These are phyloP conservation scores for Bursaphelenchus mucronatus DNA, from an alignment of 1,140 invertebrate species.

Conservation along the genomic window DNA sequence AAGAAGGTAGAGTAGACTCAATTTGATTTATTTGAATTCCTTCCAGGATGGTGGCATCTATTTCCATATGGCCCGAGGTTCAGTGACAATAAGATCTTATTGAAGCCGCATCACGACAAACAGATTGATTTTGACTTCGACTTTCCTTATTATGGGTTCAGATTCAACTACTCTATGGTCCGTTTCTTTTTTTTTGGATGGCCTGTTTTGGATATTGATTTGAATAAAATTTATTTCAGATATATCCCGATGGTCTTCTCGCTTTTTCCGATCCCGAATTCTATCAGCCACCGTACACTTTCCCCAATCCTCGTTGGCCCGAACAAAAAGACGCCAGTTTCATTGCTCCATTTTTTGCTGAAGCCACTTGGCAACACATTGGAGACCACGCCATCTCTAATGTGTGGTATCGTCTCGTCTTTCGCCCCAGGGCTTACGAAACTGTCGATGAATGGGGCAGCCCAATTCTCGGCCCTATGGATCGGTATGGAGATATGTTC, in stretches of 20 bases:
- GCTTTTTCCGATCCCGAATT: conserved; percentile 50
- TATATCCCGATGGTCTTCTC: conserved; percentile 37
- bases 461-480: conserved; percentile 31
- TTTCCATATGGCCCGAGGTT: conserved; percentile 39
- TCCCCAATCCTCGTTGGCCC: conserved; percentile 80
- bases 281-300: conserved; percentile 76
- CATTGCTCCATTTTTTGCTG: conserved; percentile 85
- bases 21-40: conserved; percentile 6
- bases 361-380: conserved; percentile 60
- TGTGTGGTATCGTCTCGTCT: conserved; percentile 45
- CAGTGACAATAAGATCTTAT: conserved; percentile 29
- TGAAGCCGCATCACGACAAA: conserved; percentile 55
- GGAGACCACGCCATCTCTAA: conserved; percentile 45
- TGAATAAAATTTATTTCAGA: conserved; percentile 23
- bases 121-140: conserved; percentile 68
- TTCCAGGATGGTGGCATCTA: conserved; percentile 40
- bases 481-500: conserved; percentile 38
- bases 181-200: conserved; percentile 49
- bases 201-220: neutral
- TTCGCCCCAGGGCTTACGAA: conserved; percentile 35
- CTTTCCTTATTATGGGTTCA: conserved; percentile 84
- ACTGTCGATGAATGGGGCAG: conserved; percentile 45
- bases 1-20: conserved; percentile 31
- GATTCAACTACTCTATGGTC: conserved; percentile 86
- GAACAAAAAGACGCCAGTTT: conserved; percentile 80